A percentile compares a stretch with the other conserved stretches of the same genome.
Conservation (phyloP, 2,113 vertebrate species). For the Indicator maculatus region DNA sequence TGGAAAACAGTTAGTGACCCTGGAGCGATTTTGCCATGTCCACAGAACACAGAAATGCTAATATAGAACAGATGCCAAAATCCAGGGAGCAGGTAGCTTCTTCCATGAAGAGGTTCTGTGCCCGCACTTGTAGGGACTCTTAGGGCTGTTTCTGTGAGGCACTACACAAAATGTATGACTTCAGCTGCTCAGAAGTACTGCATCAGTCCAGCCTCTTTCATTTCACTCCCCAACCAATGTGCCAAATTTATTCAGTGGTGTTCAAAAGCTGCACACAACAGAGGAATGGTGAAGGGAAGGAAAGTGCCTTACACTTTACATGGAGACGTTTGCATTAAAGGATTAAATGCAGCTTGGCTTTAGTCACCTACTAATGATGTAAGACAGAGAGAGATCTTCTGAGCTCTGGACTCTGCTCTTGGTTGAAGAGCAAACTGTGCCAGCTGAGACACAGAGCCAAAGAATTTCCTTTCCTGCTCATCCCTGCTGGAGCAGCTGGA, state of each 20-base stretch:
- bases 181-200: not conserved
- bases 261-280: not conserved
- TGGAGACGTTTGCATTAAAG: not conserved
- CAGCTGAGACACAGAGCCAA: not conserved
- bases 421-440: not conserved
- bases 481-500: not conserved
- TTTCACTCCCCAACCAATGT: not conserved
- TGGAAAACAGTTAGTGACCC: slow-evolving; percentile 11
- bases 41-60: not conserved
- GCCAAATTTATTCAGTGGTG: not conserved
- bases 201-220: not conserved
- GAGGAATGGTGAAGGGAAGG: not conserved
- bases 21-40: not conserved
- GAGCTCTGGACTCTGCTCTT: not conserved
- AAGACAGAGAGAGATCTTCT: not conserved
- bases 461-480: not conserved
- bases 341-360: not conserved
- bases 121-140: not conserved
- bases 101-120: not conserved
- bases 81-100: not conserved
- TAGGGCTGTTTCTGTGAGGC: not conserved
- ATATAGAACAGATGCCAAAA: not conserved
- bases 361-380: not conserved
- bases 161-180: not conserved
- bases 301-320: not conserved